Evolutionary conservation across 2,797 vertebrate genomes (phyloP).

Genomic region (Neomorphus geoffroyi): DNA sequence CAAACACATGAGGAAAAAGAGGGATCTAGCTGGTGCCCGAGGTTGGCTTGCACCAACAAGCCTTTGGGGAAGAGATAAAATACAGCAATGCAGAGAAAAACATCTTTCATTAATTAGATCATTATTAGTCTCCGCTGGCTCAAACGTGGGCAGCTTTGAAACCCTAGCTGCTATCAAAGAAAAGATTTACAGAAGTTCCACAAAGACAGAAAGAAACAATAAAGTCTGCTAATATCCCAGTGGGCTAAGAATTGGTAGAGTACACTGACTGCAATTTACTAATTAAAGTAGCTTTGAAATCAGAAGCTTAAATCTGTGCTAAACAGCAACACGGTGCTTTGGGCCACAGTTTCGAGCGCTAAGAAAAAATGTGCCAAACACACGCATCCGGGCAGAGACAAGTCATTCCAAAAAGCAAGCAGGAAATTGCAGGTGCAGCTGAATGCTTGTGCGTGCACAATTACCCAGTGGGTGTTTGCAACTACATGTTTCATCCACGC

Average conservation of each 20-base stretch:
- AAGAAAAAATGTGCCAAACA: neutral
- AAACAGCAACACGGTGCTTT: neutral
- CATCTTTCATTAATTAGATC: constrained; percentile 64
- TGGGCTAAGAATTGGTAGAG: constrained; percentile 9
- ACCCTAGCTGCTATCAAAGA: constrained; percentile 53
- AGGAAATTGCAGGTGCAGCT: constrained; percentile 24
- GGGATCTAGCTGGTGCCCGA: neutral
- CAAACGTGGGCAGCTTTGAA: constrained; percentile 51
- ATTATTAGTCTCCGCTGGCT: constrained; percentile 61
- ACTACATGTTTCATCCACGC: neutral
- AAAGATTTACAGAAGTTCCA: constrained; percentile 59
- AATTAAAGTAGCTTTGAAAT: constrained; percentile 63
- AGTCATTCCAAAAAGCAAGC: neutral
- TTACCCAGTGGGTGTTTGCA: neutral
- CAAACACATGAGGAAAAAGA: neutral
- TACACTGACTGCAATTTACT: constrained; percentile 43
- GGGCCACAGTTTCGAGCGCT: neutral
- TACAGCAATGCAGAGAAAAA: constrained; percentile 49
- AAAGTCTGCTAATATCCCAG: constrained; percentile 43
- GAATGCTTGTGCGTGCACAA: neutral
- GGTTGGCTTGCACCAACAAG: constrained; percentile 32
- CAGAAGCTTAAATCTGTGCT: constrained; percentile 34
- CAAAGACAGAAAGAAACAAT: constrained; percentile 62
- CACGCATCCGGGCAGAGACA: neutral
- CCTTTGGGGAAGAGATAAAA: constrained; percentile 60